phyloP scores from a whole-genome alignment of 1,140 invertebrate species.

The Bombus sylvicola region DNA sequence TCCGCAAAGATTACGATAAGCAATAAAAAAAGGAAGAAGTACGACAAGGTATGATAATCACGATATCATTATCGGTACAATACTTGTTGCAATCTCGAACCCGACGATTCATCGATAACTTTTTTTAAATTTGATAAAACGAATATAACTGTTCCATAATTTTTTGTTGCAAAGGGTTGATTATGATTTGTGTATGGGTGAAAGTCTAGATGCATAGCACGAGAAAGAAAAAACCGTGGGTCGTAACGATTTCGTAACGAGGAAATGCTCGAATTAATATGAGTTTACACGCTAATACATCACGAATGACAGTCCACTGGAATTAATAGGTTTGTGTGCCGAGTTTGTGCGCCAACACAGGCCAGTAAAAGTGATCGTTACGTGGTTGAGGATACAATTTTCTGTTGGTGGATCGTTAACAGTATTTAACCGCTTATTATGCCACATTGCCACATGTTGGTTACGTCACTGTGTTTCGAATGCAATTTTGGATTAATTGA shows the following conservation, averaged over 20 bases:
- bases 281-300: slow-evolving; percentile 1
- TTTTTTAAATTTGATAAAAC: not conserved
- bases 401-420: not conserved
- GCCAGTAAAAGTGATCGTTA: not conserved
- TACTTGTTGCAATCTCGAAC: too few relatives aligned
- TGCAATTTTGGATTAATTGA: not conserved
- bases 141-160: not conserved
- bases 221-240: not conserved
- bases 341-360: not conserved
- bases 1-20: too few relatives aligned
- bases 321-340: slow-evolving; percentile 12
- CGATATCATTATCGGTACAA: too few relatives aligned
- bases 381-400: not conserved
- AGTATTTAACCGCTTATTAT: not conserved
- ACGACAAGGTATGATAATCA: too few relatives aligned
- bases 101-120: not conserved
- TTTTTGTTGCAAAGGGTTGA: not conserved
- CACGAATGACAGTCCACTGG: not conserved
- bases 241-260: not conserved
- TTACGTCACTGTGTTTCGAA: not conserved
- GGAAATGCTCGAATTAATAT: slow-evolving; percentile 17
- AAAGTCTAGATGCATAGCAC: not conserved
- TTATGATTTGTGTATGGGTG: not conserved
- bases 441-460: too few relatives aligned
- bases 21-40: too few relatives aligned